phyloP scores from a whole-genome alignment of 2,797 vertebrate genomes.

The Oryzias sinensis region DNA sequence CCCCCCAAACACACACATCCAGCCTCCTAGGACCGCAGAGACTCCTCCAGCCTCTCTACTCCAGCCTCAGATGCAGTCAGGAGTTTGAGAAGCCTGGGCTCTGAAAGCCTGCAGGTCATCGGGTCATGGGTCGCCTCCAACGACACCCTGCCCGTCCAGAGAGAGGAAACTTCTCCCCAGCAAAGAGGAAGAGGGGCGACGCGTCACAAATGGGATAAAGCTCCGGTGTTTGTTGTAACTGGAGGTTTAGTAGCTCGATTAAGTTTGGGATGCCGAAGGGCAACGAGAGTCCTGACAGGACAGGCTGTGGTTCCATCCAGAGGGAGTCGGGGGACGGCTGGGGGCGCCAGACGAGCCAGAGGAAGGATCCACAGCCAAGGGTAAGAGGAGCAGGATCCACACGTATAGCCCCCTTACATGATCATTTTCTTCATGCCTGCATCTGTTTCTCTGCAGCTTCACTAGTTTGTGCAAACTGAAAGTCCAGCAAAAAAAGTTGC shows the following conservation, averaged over 20 bases:
- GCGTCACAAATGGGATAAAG: constrained; percentile 65
- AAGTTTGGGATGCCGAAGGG: not conserved
- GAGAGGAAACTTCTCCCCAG: constrained; percentile 43
- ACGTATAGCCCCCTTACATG: no score
- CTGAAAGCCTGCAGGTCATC: constrained; percentile 38
- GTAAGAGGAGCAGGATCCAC: no score
- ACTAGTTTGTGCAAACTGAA: no score
- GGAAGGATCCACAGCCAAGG: no score
- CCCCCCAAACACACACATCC: not conserved
- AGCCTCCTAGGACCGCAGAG: constrained; percentile 26
- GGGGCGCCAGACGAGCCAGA: no score
- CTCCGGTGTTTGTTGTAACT: not conserved
- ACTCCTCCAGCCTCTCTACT: constrained; percentile 9
- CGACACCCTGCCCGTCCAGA: constrained; percentile 55
- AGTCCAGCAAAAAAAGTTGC: no score
- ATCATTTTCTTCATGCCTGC: no score
- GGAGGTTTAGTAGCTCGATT: constrained; percentile 4
- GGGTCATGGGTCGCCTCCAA: constrained; percentile 45
- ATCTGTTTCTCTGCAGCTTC: no score
- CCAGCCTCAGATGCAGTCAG: constrained; percentile 24
- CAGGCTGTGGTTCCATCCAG: no score
- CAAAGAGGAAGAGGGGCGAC: constrained; percentile 38
- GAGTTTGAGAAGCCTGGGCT: constrained; percentile 40
- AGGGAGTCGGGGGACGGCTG: no score
- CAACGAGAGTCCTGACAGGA: no score